These are phyloP conservation scores for Cavia porcellus DNA, from an alignment of 2,113 vertebrate genomes.

Conservation along the genomic window DNA sequence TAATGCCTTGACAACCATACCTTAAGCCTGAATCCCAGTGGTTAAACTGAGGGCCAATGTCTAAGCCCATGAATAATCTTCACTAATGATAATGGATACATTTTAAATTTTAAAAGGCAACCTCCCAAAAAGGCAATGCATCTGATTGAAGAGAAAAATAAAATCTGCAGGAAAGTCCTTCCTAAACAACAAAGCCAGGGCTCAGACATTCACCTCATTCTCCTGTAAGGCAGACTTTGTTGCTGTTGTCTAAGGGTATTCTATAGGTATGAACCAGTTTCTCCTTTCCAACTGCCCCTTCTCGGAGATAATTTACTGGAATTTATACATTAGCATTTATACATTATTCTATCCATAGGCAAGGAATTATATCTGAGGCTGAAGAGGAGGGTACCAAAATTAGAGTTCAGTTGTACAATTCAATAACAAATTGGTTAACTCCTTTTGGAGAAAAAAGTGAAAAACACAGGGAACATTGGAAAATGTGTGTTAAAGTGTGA, in stretches of 20 bases:
- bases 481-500: background rate
- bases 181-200: background rate
- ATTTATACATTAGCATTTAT: background rate
- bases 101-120: background rate
- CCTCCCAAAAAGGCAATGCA: background rate
- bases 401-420: background rate
- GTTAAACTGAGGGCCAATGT: background rate
- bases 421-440: background rate
- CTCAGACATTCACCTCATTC: background rate
- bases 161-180: background rate
- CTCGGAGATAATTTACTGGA: background rate
- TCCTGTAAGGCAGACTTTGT: background rate
- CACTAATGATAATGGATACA: background rate
- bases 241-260: background rate
- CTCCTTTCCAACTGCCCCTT: background rate
- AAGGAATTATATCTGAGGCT: background rate
- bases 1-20: background rate
- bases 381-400: background rate
- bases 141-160: background rate
- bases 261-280: background rate
- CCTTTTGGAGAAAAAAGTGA: background rate
- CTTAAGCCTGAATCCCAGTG: background rate
- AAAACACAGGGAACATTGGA: background rate
- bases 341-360: background rate
- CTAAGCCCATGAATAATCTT: background rate